Evolutionary conservation across 2,888 invertebrate genomes (phyloP), one percentile per base, ranked within the genome.

Genomic region (Hyles lineata): DNA sequence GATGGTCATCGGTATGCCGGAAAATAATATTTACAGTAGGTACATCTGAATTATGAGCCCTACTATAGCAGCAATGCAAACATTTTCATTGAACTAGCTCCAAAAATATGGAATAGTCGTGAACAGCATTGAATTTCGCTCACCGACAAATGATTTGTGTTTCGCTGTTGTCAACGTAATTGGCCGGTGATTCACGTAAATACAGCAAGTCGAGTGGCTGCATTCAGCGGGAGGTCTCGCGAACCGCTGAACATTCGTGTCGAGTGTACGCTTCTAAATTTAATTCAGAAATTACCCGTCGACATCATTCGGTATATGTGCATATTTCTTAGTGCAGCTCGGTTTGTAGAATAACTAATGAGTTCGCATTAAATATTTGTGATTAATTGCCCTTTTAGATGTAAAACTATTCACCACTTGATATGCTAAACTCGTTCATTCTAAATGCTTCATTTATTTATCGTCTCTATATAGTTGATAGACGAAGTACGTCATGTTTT

Each of bases 181-280:
- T 79, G 43, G 74, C 11, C 69, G 61, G 80, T 79, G 77, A 76
- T 77, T 75, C 23, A 23, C 23, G 23, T 43, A 67, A 67, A 67
- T 67, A 67, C 67, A 58, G 59, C 75, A 75, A 69, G 75, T 81
- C 69, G 76, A 80, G 81, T 75, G 74, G 59, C 72, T 74, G 76
- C 75, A 76, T 78, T 76, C 80, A 79, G 72, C 74, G 74, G 73
- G 74, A 77, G 77, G 71, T 43, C 71, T 76, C 74, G 77, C 71
- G 76, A 75, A 72, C 74, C 73, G 70, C 72, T 71, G 69, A 69
- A 72, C 72, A 72, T 73, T 73, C 77, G 75, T 74, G 76, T 80
- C 76, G 79, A 76, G 76, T 73, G 77, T 76, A 50, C 67, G 74
- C 74, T 75, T 76, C 62, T 74, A 73, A 75, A 76, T 76, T 78